Base-by-base conservation (phyloP, 2,113 vertebrate species). In the Brachyistius frenatus region DNA sequence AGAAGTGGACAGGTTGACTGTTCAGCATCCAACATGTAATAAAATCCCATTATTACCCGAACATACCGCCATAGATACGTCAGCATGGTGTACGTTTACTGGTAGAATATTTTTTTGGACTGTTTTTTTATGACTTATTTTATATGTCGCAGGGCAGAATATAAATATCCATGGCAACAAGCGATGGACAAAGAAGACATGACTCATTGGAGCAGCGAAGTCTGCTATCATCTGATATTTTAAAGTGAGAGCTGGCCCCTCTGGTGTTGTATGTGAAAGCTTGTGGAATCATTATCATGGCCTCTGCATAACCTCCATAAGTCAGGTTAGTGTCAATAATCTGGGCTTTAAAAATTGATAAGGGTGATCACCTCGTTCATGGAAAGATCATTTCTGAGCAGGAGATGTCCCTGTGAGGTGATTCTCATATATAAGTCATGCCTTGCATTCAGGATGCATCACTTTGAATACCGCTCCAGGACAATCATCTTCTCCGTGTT, bases 341-440 rank as follows among this genome's bases (percentile, higher is more conserved):
- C 69, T 2, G 35, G 77, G 77, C 90, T 88, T 94, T 95, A 94
- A 94, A 94, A 91, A 93, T 94, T 88, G 92, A 94, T 94, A 93
- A 86, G 89, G 88, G 84, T 80, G 84, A 85, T 93, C 88, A 85
- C 83, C 84, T 86, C 77, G 52, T 78, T 89, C 77, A 84, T 74
- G 68, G 78, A 84, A 80, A 86, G 84, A 70, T 68, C 78, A 80
- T 88, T 83, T 81, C 61, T 65, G 78, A 84, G 82, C 50, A 56
- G 53, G 41, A 62, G 63, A 47, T 47, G 56, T 84, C 83, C 65
- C 87, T 77, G 53, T 35, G 78, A 90, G 89, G 81, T 82, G 80
- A 64, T 83, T 87, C 78, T 81, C 86, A 86, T 88, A 61, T 86
- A 82, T 79, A 88, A 89, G 83, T 90, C 82, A 87, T 82, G 73